phyloP scores from a whole-genome alignment of 2,797 vertebrate species.

The Falco concolor region DNA sequence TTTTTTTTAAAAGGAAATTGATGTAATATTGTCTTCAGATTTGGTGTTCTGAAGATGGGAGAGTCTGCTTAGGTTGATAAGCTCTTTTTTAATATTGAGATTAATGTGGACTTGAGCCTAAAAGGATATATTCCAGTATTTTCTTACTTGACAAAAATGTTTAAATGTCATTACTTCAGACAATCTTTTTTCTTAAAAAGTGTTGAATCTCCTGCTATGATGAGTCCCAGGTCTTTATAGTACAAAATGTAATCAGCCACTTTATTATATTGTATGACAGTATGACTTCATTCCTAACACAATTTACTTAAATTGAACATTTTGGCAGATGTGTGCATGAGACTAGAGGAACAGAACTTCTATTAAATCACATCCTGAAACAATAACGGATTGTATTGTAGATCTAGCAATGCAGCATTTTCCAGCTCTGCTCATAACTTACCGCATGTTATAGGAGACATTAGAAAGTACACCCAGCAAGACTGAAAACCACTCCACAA shows the following conservation, averaged over 20 bases:
- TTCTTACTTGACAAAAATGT: not conserved
- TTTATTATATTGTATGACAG: not conserved
- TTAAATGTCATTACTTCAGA: not conserved
- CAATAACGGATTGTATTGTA: not conserved
- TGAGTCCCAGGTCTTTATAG: not conserved
- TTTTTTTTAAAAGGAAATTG: not conserved
- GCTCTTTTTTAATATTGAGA: not conserved
- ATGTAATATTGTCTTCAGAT: not conserved
- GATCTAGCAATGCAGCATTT: not conserved
- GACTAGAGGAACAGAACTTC: not conserved
- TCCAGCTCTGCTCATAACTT: not conserved
- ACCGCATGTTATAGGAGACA: not conserved
- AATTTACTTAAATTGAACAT: conserved; percentile 8
- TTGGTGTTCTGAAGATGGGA: not conserved
- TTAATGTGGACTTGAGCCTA: not conserved
- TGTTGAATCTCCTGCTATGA: not conserved
- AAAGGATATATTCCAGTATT: not conserved
- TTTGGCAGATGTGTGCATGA: not conserved
- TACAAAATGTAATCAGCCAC: not conserved
- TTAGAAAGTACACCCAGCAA: not conserved
- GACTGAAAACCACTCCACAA: not conserved
- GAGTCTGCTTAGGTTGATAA: not conserved
- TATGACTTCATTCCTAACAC: conserved; percentile 16
- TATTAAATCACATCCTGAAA: conserved; percentile 13
- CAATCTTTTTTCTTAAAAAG: not conserved